Evolutionary conservation across 2,113 vertebrate species (phyloP).

Genomic region (Pterophyllum scalare): DNA sequence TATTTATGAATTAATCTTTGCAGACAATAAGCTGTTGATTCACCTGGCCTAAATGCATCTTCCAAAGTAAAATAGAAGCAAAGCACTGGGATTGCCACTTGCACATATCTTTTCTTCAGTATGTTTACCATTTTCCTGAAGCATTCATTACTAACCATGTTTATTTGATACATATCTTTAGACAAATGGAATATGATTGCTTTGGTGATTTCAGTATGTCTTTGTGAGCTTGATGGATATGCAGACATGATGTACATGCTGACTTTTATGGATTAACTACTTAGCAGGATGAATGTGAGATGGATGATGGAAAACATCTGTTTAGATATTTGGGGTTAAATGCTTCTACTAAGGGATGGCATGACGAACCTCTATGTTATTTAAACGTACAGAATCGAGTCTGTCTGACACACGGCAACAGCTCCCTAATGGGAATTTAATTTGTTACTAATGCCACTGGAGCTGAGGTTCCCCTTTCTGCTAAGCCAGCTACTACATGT

Average conservation of each 20-base stretch:
- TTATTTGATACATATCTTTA: not conserved
- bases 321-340: not conserved
- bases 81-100: not conserved
- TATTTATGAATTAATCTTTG: not conserved
- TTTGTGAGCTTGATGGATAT: not conserved
- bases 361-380: not conserved
- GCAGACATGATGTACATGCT: not conserved
- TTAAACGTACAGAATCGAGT: not conserved
- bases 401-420: not conserved
- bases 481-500: not conserved
- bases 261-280: not conserved
- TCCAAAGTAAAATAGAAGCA: not conserved
- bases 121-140: not conserved
- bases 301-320: not conserved
- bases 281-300: not conserved
- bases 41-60: not conserved
- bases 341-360: not conserved
- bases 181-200: not conserved
- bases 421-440: conserved; percentile 4
- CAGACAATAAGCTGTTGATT: not conserved
- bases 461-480: not conserved
- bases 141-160: too few relatives aligned
- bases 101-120: not conserved
- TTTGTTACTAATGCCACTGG: conserved; percentile 4
- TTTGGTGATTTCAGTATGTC: not conserved